Evolutionary conservation across 2,113 vertebrate genomes (phyloP).

Genomic region (Platichthys stellatus): DNA sequence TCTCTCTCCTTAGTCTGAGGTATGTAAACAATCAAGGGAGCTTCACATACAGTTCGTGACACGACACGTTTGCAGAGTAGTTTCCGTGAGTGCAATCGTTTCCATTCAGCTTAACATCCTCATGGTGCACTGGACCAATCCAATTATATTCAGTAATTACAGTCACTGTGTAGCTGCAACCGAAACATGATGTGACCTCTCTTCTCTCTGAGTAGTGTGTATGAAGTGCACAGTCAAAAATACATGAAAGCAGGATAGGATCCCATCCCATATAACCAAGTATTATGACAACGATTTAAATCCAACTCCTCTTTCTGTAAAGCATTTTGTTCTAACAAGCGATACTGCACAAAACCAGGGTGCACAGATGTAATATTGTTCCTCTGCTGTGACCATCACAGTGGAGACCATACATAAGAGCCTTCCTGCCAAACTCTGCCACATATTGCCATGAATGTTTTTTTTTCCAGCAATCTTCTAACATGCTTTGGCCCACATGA

Average conservation of each 20-base stretch:
- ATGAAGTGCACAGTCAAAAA: background rate
- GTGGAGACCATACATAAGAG: background rate
- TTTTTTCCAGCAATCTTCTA: background rate
- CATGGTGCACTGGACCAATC: conserved; percentile 5
- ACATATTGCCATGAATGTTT: background rate
- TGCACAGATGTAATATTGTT: too few relatives aligned
- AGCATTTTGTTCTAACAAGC: too few relatives aligned
- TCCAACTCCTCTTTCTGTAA: background rate
- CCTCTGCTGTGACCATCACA: background rate
- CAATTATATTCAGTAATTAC: conserved; percentile 18
- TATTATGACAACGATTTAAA: background rate
- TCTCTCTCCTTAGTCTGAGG: background rate
- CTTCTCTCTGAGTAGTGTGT: background rate
- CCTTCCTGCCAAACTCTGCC: conserved; percentile 3
- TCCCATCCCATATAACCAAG: background rate
- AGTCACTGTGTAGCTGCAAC: conserved; percentile 8
- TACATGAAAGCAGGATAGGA: background rate
- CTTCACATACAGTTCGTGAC: background rate
- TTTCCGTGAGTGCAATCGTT: conserved; percentile 3
- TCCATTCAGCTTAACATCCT: conserved; percentile 22
- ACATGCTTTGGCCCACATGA: background rate
- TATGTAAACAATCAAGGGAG: background rate
- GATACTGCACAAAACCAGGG: too few relatives aligned
- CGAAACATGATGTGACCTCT: conserved; percentile 6
- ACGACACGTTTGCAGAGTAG: background rate